Evolutionary conservation across 2,797 vertebrate genomes (phyloP), one percentile per base, ranked within the genome.

Genomic region (Dromococcyx pavoninus): DNA sequence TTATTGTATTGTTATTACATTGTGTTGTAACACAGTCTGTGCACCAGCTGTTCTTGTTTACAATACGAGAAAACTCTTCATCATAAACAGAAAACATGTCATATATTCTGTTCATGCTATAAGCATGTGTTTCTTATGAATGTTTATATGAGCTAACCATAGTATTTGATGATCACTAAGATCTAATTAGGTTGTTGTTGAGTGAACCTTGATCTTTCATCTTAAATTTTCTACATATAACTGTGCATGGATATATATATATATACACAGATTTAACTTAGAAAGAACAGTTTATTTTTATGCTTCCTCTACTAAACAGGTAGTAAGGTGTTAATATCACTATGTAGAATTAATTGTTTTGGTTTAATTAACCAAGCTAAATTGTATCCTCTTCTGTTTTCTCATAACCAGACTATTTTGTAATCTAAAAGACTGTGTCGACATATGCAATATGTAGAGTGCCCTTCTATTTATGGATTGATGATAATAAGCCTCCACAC

Each of bases 41-140:
- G 85, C 76, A 91, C 70, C 94, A 97, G 82, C 92, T 96, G 95
- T 86, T 97, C 95, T 93, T 94, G 93, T 97, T 96, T 94, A 96
- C 73, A 93, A 33, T 91, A 82, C 61, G 44, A 86, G 69, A 91
- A 95, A 94, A 71, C 41, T 73, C 74, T 79, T 88, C 69, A 88
- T 80, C 62, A 7, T 50, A 83, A 91, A 65, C 57, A 88, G 65
- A 94, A 77, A 91, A 19, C 37, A 33, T 56, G 14, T 27, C 19
- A 19, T 81, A 15, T 43, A 57, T 75, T 93, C 35, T 79, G 39
- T 43, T 80, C 83, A 39, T 87, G 50, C 23, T 78, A 33, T 62
- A 81, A 76, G 25, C 53, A 56, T 74, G 75, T 56, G 50, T 53
- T 81, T 79, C 71, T 84, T 50, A 75, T 25, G 18, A 82, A 61